Evolutionary conservation across 2,888 invertebrate species (phyloP).

Genomic region (Eupsilia transversa): DNA sequence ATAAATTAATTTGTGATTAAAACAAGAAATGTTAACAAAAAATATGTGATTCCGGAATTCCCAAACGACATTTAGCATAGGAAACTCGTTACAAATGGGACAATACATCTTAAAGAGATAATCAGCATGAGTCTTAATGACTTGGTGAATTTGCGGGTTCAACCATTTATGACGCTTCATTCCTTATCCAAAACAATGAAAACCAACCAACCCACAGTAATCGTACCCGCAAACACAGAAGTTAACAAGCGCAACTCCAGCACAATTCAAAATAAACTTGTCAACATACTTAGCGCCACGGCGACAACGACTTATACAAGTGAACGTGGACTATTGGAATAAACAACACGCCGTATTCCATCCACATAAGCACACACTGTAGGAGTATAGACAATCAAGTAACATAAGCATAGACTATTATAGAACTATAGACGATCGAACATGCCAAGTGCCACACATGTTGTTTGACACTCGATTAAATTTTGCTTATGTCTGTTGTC

Average conservation of each 20-base stretch:
- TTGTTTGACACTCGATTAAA: slow-evolving; percentile 41
- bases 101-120: neutral
- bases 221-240: neutral
- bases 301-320: neutral
- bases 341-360: slow-evolving; percentile 3
- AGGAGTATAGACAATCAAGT: slow-evolving; percentile 21
- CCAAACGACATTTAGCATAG: neutral
- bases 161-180: neutral
- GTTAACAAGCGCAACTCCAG: neutral
- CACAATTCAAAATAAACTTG: neutral
- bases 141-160: neutral
- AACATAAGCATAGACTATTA: slow-evolving; percentile 21
- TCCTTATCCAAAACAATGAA: neutral
- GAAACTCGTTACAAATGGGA: neutral
- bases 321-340: slow-evolving; percentile 8
- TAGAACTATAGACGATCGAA: slow-evolving; percentile 10
- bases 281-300: neutral
- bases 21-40: neutral
- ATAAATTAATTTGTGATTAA: neutral
- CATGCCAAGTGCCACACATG: slow-evolving; percentile 40
- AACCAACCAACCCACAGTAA: neutral
- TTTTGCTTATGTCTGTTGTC: slow-evolving; percentile 25
- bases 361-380: neutral
- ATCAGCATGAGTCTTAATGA: neutral
- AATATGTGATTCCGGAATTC: neutral